Percentiles rank a stretch among this genome's conserved stretches.
These are phyloP conservation scores for Centruroides vittatus DNA, from an alignment of 1,140 invertebrate species.

Conservation along the genomic window DNA sequence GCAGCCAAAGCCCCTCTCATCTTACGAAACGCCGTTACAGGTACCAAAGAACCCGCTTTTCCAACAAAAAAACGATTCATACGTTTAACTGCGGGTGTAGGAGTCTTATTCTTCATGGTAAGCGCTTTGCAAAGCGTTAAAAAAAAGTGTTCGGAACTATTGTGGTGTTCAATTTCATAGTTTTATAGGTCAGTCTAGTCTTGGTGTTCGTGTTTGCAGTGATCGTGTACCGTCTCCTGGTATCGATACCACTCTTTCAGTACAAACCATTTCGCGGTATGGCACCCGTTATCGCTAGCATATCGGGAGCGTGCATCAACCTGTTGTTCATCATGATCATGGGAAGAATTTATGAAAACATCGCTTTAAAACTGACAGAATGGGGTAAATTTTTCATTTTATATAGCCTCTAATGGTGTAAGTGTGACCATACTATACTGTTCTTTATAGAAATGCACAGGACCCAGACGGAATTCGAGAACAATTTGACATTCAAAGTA, in stretches of 20 bases:
- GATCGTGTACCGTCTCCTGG: conserved; percentile 53
- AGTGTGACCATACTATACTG: conserved; percentile 16
- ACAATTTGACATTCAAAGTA: conserved; percentile 67
- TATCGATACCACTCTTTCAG: conserved; percentile 43
- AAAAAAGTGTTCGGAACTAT: too few relatives aligned
- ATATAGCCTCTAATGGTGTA: not conserved
- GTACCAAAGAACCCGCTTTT: conserved; percentile 42
- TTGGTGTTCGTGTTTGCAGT: conserved; percentile 57
- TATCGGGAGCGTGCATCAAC: conserved; percentile 58
- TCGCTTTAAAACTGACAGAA: conserved; percentile 45
- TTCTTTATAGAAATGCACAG: conserved; percentile 24
- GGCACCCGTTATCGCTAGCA: conserved; percentile 46
- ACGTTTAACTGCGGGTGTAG: conserved; percentile 33
- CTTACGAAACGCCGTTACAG: conserved; percentile 36
- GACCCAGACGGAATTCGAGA: conserved; percentile 71
- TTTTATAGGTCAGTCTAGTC: conserved; percentile 45
- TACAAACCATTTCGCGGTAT: conserved; percentile 40
- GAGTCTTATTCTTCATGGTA: conserved; percentile 36
- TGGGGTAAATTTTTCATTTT: conserved; percentile 38
- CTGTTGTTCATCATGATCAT: conserved; percentile 46
- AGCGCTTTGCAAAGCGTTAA: not conserved
- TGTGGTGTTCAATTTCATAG: too few relatives aligned
- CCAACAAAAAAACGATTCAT: conserved; percentile 31
- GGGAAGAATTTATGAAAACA: conserved; percentile 44
- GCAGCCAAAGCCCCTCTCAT: conserved; percentile 32